A percentile compares a stretch with the other conserved stretches of the same genome.
These are phyloP conservation scores for Corythornis madagascariensis DNA, from an alignment of 2,113 vertebrate species.

Conservation along the genomic window DNA sequence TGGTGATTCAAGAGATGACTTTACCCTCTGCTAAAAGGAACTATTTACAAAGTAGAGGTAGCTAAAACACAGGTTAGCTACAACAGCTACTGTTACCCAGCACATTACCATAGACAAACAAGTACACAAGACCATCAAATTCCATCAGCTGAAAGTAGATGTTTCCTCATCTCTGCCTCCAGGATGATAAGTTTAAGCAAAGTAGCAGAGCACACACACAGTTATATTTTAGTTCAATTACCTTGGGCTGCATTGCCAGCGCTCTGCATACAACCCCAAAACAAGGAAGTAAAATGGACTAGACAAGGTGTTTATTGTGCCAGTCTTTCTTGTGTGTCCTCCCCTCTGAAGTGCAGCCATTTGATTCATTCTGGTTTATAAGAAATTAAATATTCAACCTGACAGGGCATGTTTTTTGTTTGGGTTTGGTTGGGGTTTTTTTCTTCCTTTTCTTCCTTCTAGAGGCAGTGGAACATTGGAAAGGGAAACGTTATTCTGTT, in stretches of 20 bases:
- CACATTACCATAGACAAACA: fast-evolving
- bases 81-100: background rate
- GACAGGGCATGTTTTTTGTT: background rate
- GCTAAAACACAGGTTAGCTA: background rate
- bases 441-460: background rate
- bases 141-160: background rate
- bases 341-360: background rate
- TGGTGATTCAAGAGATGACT: background rate
- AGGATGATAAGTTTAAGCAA: background rate
- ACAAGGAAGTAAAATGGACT: background rate
- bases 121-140: background rate
- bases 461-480: background rate
- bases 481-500: background rate
- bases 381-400: background rate
- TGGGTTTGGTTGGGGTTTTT: background rate
- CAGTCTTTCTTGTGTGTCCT: fast-evolving
- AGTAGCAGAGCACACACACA: background rate
- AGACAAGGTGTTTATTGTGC: no score
- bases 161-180: background rate
- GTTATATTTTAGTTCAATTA: background rate
- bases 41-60: background rate
- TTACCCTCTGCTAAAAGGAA: background rate
- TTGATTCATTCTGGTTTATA: background rate
- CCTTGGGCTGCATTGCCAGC: background rate
- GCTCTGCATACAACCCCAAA: background rate